Base-by-base conservation (phyloP, 92 coral and sea anemone species). In the Pocillopora meandrina region DNA sequence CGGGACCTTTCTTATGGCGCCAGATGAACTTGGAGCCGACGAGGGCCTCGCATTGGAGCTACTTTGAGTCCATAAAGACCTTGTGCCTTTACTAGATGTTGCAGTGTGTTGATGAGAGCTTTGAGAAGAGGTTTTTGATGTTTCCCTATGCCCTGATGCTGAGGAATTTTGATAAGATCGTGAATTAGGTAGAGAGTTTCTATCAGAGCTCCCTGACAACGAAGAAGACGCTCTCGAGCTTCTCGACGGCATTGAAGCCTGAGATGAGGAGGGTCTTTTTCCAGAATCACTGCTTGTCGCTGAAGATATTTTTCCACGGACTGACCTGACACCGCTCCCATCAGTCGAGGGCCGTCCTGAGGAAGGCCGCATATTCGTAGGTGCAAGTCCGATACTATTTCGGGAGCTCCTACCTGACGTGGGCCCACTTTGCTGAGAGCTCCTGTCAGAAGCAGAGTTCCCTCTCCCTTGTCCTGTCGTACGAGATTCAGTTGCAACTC, bases 401-500 rank as follows among this genome's bases (percentile, higher is more conserved):
- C n/a, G 79, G 47, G 17, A 16, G 72, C 71, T 33, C 61, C 34
- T 49, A 61, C 56, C 49, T 2, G 66, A 73, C 7, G 80, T n/a
- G 19, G 80, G 73, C 33, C 86, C 62, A 8, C 10, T n/a, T 9
- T 26, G 34, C 14, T 62, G 59, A 13, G 85, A 70, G 69, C 77
- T 26, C 20, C 65, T 70, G 77, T 16, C 59, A 61, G 72, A 11
- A 63, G 62, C 52, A 47, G 79, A 11, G 36, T 36, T 74, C 34
- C 86, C 80, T 64, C 86, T 83, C 20, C 80, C 86, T 20, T 15
- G 31, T 49, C 74, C 72, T 31, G 63, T 65, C 0, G 74, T 31
- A 34, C 80, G 64, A 34, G 86, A 74, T 26, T 52, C 86, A 15
- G 63, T 42, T 63, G 65, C 86, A 15, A 14, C 52, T 61, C 72